phyloP scores from a whole-genome alignment of 2,113 vertebrate species.

The Pangasianodon gigas region DNA sequence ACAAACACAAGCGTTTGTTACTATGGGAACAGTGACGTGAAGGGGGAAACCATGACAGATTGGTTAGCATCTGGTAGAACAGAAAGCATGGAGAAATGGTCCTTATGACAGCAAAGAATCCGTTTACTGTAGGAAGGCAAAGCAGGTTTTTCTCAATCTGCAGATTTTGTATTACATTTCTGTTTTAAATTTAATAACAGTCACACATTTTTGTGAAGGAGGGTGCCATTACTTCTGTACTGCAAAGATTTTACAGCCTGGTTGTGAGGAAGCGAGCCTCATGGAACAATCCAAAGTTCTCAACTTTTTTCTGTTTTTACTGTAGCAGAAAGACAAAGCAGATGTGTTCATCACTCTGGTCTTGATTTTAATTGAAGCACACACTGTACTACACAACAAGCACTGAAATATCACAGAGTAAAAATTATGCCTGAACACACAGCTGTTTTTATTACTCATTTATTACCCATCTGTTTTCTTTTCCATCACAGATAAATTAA shows the following conservation, averaged over 20 bases:
- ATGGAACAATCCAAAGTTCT: neutral
- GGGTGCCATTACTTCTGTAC: neutral
- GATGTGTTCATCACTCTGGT: neutral
- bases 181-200: neutral
- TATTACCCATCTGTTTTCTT: neutral
- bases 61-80: constrained; percentile 16
- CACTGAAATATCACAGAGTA: neutral
- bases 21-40: neutral
- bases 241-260: neutral
- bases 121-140: neutral
- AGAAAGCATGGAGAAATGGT: neutral
- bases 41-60: neutral
- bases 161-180: neutral
- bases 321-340: neutral
- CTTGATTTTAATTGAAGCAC: neutral
- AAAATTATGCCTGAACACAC: neutral
- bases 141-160: neutral
- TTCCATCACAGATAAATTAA: neutral
- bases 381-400: neutral
- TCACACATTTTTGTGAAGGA: neutral
- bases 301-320: neutral
- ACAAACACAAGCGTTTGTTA: neutral
- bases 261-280: neutral
- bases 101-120: neutral
- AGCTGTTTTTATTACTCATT: neutral